Evolutionary conservation across 1,140 invertebrate species (phyloP), one percentile per base, ranked within the genome.

Genomic region (Dendrolimus punctatus): DNA sequence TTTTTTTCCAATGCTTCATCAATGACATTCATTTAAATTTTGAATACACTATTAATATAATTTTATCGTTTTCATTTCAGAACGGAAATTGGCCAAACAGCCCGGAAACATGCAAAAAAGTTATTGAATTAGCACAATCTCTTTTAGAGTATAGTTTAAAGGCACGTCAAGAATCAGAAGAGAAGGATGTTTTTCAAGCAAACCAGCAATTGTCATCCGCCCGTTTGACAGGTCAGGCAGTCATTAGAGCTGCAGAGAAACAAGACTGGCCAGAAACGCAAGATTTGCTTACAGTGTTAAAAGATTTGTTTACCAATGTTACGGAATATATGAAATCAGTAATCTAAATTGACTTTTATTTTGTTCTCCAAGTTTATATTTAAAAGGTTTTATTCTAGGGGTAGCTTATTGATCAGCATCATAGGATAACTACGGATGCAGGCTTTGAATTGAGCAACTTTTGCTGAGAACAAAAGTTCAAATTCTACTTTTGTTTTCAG

Each of bases 161-260:
- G 57, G 78, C 77, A 5, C 64, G 71, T 37, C 61, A 78, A 77
- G 64, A 86, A 64, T 53, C 69, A 41, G 53, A 73, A 53, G 68
- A 87, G 52, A 64, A 95, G 90, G 94, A 91, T 87, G 72, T 89
- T 83, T 58, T 90, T 88, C 68, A 84, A 69, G 77, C 85, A 5
- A 71, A 90, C 44, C 89, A 89, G 36, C 86, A 89, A 47, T 66
- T 93, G 4, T 91, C 89, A 3, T 92, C 91, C 4, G 90, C 90
- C 0, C 88, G 91, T 46, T 63, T 92, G 5, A 89, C 89, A 0
- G 82, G 88, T 6, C 90, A 92, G 49, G 88, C 85, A 8, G 85
- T 89, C 9, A 60, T 90, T 40, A 80, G 83, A 37, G 90, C 87
- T 40, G 77, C 85, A 0, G 87, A 88, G 55, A 86, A 87, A 61